phyloP scores from a whole-genome alignment of 2,113 vertebrate species.

The Naja naja region DNA sequence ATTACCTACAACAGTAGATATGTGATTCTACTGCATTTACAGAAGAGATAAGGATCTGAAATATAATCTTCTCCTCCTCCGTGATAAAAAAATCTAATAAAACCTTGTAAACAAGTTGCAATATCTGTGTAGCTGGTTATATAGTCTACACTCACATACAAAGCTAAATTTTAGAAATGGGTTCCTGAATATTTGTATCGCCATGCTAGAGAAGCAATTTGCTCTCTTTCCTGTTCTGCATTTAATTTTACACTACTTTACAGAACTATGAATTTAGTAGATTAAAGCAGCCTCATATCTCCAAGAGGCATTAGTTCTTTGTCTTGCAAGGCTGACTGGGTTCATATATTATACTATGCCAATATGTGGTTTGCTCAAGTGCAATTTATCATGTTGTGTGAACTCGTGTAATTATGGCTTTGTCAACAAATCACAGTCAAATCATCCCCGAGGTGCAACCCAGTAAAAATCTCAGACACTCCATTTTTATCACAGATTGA shows the following conservation, averaged over 20 bases:
- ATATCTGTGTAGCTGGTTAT: conserved; percentile 1
- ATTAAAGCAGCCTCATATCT: conserved; percentile 16
- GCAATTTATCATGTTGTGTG: not conserved
- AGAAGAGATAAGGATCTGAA: conserved; percentile 6
- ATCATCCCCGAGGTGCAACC: not conserved
- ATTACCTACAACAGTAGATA: not conserved
- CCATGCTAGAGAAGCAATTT: not conserved
- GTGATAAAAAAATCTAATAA: not conserved
- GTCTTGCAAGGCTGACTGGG: not conserved
- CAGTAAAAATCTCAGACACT: not conserved
- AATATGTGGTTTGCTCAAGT: not conserved
- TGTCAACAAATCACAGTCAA: not conserved
- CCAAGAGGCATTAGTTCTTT: conserved; percentile 46
- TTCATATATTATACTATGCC: not conserved
- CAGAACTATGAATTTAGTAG: not conserved
- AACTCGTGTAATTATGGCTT: not conserved
- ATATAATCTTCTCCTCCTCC: not conserved
- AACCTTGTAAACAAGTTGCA: conserved; percentile 9
- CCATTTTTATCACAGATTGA: not conserved
- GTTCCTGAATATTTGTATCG: not conserved
- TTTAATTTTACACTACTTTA: not conserved
- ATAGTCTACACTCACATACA: not conserved
- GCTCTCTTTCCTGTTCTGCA: not conserved
- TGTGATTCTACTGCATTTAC: not conserved
- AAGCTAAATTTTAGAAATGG: not conserved